Evolutionary conservation across 2,888 invertebrate genomes (phyloP), one percentile per base, ranked within the genome.

Genomic region (Melanchra persicariae): DNA sequence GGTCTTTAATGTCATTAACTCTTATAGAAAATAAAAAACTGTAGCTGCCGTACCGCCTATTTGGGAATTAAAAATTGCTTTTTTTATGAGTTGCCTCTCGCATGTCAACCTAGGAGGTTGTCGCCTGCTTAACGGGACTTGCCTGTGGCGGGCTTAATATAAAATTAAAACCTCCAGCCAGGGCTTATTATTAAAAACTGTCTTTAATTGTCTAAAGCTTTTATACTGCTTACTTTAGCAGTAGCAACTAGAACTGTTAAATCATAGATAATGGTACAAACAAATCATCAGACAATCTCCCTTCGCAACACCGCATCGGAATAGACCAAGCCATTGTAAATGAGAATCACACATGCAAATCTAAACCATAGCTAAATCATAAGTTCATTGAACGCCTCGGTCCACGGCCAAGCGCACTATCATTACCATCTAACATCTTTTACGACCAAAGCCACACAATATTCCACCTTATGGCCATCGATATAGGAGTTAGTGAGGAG

Each of bases 381-480:
- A 83, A 83, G 90, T 88, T 90, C 90, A 90, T 85, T 82, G 90
- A 71, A 86, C 90, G 89, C 81, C 76, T 84, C 87, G 85, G 73
- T 85, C 81, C 77, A 76, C 74, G 72, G 84, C 74, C 81, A 83
- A 84, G 83, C 88, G 84, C 80, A 75, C 85, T 82, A 87, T 86
- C 82, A 83, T 78, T 70, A 67, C 79, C 68, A 77, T 71, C 74
- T 69, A 67, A 69, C 72, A 75, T 37, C 61, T 68, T 70, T 72
- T 62, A 68, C 62, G 34, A 43, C 22, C 57, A 55, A 61, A 74
- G 45, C 45, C 62, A 55, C 30, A 58, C 57, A 12, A 84, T 67
- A 79, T 26, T 82, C 59, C 61, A 74, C 88, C 75, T 75, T 86
- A 81, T 64, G 0, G 0, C 49, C 6, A 7, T 24, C 5, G 5